Evolutionary conservation across 2,797 vertebrate species (phyloP), one percentile per base, ranked within the genome.

Genomic region (Merluccius polli): DNA sequence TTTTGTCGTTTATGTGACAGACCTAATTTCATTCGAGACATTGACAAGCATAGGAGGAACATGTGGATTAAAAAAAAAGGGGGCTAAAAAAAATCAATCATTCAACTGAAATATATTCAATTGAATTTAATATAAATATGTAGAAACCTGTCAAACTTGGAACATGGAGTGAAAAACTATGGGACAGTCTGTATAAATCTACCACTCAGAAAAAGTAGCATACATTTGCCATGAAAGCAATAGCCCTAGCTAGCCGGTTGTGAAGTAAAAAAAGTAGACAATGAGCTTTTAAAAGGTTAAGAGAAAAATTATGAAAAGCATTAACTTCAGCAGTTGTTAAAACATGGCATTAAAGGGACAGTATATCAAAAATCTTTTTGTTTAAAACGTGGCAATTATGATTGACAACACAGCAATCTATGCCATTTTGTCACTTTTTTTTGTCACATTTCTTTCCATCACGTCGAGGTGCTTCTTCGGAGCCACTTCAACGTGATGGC

Each of bases 1-100:
- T 85, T 83, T 12, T 75, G 71, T 73, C 82, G 2, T 74, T 59
- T 79, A n/a, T 29, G 24, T 32, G 48, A 44, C 9, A 30, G 12
- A 35, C 36, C 2, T 78, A 29, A 21, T 70, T 63, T 29, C 0
- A 52, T 10, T 41, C 59, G 36, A 48, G 27, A 75, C 38, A 70
- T 4, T 5, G n/a, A 67, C 59, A 63, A 32, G n/a, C 30, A 38
- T 68, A 32, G 44, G 59, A 70, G 72, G 36, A 6, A 18, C 27
- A 35, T 30, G 16, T 24, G 8, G 70, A 44, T 32, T 1, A 30
- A 12, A 67, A 13, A 38, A 6, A 10, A 18, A 18, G 67, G 67
- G 5, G n/a, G 70, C 27, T 70, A 31, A 71, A 52, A 5, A n/a
- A 30, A 69, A 65, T 4, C n/a, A 13, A 63, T 36, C n/a, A 24